Conservation (phyloP, 2,113 vertebrate species). For the Tachuris rubrigastra region DNA sequence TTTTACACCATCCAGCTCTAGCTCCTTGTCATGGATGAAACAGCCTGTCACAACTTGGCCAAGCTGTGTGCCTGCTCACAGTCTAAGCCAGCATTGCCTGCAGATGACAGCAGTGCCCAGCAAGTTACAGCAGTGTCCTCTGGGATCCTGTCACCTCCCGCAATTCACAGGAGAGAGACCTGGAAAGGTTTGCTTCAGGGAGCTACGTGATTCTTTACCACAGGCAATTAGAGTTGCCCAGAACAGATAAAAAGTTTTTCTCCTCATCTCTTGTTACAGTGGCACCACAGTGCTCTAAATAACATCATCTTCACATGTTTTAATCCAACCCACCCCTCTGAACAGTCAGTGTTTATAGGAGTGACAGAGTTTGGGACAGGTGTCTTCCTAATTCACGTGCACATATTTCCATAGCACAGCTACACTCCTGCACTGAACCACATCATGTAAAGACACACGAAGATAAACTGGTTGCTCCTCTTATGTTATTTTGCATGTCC, state of each 20-base stretch:
- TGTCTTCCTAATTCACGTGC: neutral
- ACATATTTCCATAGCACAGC: neutral
- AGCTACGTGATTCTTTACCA: neutral
- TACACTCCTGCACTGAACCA: neutral
- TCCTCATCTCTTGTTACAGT: neutral
- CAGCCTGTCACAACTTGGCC: neutral
- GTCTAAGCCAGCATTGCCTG: neutral
- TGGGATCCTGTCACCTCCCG: neutral
- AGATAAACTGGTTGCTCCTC: neutral
- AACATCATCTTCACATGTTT: neutral
- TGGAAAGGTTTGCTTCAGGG: neutral
- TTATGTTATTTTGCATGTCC: neutral
- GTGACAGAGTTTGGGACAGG: neutral
- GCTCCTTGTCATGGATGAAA: neutral
- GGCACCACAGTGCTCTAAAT: neutral
- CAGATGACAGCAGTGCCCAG: constrained; percentile 8
- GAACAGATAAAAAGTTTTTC: neutral
- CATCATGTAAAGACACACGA: neutral
- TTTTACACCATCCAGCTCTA: neutral
- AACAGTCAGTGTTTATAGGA: neutral
- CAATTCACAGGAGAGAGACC: neutral
- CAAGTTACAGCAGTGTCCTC: neutral
- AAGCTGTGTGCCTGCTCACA: neutral
- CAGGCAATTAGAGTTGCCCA: neutral
- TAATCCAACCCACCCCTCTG: neutral